Evolutionary conservation across 2,797 vertebrate species (phyloP), one percentile per base, ranked within the genome.

Genomic region (Hapalemur alaotrensis): DNA sequence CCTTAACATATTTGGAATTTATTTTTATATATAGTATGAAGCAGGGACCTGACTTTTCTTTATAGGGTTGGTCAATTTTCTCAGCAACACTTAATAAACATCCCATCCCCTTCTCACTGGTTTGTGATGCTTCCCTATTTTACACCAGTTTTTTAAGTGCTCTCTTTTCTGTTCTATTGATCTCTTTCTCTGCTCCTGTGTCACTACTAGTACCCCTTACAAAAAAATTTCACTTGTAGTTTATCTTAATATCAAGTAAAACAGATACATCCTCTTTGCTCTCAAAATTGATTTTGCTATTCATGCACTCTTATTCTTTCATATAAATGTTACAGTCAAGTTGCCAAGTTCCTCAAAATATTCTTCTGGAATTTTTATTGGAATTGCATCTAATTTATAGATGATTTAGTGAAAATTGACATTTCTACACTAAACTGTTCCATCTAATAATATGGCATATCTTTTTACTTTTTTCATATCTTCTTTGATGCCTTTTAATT

Each of bases 281-380:
- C 57, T 76, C 67, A 87, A 59, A 96, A 59, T 73, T 73, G 52
- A 82, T 86, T 88, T 86, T 87, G 46, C 35, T 65, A 28, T 83
- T 92, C 28, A 38, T 82, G 28, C 1, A 82, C 48, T 41, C 69
- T 85, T 92, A 22, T 91, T 95, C 25, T 48, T 87, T 41, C n/a
- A 76, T 81, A 65, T 65, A 91, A 72, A 83, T 91, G 15, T 93
- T 73, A 73, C 17, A 43, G 30, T 80, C 65, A 95, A 91, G 2
- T 84, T 69, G 9, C 79, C 72, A 88, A 91, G 7, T 91, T 65
- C 38, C 89, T 89, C 41, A 89, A 69, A 92, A 59, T 73, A 79
- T 78, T 92, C 30, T 89, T 18, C n/a, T 82, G 4, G 13, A 89
- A 67, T 72, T 82, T 87, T 87, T 73, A 96, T 63, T 96, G 83